Evolutionary conservation across 2,888 invertebrate species (phyloP), one percentile per base, ranked within the genome.

Genomic region (Agapostemon virescens): DNA sequence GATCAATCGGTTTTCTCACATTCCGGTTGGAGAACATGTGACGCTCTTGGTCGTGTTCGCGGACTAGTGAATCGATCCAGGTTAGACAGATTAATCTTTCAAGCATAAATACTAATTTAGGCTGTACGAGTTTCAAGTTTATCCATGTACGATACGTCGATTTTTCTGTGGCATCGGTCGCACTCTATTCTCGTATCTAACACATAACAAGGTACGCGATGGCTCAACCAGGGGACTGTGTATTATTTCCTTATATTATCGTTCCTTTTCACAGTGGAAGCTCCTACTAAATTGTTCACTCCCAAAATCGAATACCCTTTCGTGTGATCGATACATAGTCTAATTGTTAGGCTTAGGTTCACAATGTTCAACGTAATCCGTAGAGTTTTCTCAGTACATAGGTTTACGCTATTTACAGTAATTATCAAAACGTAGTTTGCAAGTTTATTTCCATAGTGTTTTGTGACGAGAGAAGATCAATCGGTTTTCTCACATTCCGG

Each of bases 281-380:
- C 86, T 81, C 66, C 77, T 81, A 77, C 49, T 49, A 49, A 33
- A 85, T 83, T 77, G 84, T 88, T 84, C 85, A 85, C 84, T 85
- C 83, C 58, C 84, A 74, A 80, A 79, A 86, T 84, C 84, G 79
- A 79, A 79, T 79, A 63, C 63, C 55, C 82, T 80, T 85, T 84
- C 85, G 81, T 86, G 84, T 84, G 85, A 88, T 87, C 84, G 87
- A 86, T 71, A 87, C 74, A 82, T 81, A 86, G 84, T 85, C 88
- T 89, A 89, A 89, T 87, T 87, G 88, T 87, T 90, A 90, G 91
- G 86, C 71, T 85, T 91, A 91, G 91, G 90, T 89, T 91, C 87
- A 85, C 78, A 82, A 86, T 76, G 84, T 85, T 87, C 87, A 85
- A 87, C 86, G 77, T 88, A 88, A 86, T 83, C 85, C 77, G 84